Evolutionary conservation across 1,140 invertebrate species (phyloP), one percentile per base, ranked within the genome.

Genomic region (Galendromus occidentalis): DNA sequence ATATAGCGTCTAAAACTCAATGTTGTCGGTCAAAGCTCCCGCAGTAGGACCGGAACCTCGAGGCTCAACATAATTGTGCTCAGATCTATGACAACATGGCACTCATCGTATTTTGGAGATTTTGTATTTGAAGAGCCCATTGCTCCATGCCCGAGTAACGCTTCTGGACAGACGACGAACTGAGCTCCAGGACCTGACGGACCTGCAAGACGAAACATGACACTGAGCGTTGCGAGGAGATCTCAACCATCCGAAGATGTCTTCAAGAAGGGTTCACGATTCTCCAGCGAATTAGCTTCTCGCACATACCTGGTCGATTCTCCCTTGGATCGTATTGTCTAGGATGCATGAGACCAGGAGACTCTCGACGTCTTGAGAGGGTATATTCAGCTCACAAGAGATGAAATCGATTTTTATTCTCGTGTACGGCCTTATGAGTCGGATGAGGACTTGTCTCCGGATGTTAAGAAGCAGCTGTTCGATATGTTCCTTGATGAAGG

Each of bases 401-500:
- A 99, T 95, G 73, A 98, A 98, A 14, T 91, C 89, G 74, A 99
- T 94, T 73, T 94, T 88, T 73, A 99, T 97, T 71, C 92, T 84
- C 41, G 93, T 98, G 75, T 99, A 99, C 7, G 96, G 96, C 70
- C 89, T 91, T 67, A 99, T 98, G 51, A 98, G 77, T 76, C 97
- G 95, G 59, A 98, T 94, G 29, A 99, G 79, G 66, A 98, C 93
- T 77, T 85, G 93, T n/a, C 93, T 98, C 14, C 51, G 51, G 5
- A 59, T 59, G 20, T 59, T 59, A 4, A 59, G 51, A 4, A 59
- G 51, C 25, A 59, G 51, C 25, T 59, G 51, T 83, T 98, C 95
- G 75, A 98, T 98, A 73, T 98, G 94, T 77, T 98, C 96, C 71
- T 92, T 81, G 72, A 99, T 99, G 76, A 99, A 99, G 6, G 91